Evolutionary conservation across 2,797 vertebrate genomes (phyloP).

Genomic region (Amblyopsis hoosieri): DNA sequence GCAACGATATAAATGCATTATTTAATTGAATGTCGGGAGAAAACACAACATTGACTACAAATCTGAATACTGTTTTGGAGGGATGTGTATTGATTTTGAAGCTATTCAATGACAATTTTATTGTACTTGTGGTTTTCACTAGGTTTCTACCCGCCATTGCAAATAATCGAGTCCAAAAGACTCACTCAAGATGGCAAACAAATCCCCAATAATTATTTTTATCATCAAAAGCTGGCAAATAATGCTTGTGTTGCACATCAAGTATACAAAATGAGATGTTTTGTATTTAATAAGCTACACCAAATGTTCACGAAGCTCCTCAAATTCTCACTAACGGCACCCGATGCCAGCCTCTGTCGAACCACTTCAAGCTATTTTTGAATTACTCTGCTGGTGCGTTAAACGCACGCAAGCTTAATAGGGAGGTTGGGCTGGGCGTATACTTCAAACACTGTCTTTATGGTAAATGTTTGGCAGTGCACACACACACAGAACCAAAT

Average conservation of each 20-base stretch:
- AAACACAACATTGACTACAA: slow-evolving; percentile 7
- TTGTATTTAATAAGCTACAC: slow-evolving; percentile 47
- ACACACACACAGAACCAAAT: slow-evolving; percentile 52
- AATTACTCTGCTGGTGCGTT: slow-evolving; percentile 60
- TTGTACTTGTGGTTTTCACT: slow-evolving; percentile 13
- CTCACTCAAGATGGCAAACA: slow-evolving; percentile 11
- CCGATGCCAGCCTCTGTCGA: slow-evolving; percentile 50
- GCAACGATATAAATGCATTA: background rate
- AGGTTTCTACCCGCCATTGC: slow-evolving; percentile 12
- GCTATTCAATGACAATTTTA: slow-evolving; percentile 15
- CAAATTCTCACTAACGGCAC: slow-evolving; percentile 46
- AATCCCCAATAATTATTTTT: slow-evolving; percentile 11
- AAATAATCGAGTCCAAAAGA: slow-evolving; percentile 3
- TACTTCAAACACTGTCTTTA: slow-evolving; percentile 78
- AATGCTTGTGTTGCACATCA: slow-evolving; percentile 17
- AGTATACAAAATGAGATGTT: slow-evolving; percentile 28
- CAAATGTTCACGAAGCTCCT: slow-evolving; percentile 55
- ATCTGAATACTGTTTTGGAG: slow-evolving; percentile 10
- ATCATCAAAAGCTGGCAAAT: slow-evolving; percentile 16
- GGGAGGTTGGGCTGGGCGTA: slow-evolving; percentile 65
- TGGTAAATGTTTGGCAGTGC: slow-evolving; percentile 72
- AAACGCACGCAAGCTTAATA: slow-evolving; percentile 64
- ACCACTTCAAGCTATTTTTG: slow-evolving; percentile 65
- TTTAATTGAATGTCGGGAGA: background rate
- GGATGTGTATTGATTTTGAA: slow-evolving; percentile 24